A percentile compares a stretch with the other conserved stretches of the same genome.
Conservation (phyloP, 1,140 invertebrate genomes). For the Drosophila willistoni region DNA sequence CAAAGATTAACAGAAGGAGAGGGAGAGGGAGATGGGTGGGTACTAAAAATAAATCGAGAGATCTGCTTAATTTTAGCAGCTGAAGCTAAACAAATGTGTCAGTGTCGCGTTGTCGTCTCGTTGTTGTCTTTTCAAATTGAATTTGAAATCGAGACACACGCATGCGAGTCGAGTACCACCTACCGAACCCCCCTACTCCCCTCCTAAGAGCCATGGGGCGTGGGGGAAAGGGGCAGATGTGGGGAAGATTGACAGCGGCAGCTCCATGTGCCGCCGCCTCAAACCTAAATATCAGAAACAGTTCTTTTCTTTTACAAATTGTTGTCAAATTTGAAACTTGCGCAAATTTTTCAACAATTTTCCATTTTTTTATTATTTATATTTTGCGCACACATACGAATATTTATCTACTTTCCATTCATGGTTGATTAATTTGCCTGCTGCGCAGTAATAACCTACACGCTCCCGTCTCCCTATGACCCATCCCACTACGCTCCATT, state of each 20-base stretch:
- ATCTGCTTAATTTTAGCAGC: slow-evolving; percentile 47
- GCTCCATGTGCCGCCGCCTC: slow-evolving; percentile 11
- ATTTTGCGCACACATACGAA: slow-evolving; percentile 17
- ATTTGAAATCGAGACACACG: slow-evolving; percentile 77
- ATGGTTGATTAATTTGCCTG: slow-evolving; percentile 77
- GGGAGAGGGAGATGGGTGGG: background rate
- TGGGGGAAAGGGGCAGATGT: background rate
- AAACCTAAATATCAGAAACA: background rate
- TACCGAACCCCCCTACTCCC: background rate
- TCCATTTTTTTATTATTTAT: slow-evolving; percentile 33
- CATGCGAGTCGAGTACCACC: slow-evolving; percentile 31
- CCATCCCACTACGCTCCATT: background rate
- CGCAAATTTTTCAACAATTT: slow-evolving; percentile 46
- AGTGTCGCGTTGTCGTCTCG: slow-evolving; percentile 17
- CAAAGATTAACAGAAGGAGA: background rate
- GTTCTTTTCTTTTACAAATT: slow-evolving; percentile 9
- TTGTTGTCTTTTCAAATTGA: slow-evolving; percentile 45
- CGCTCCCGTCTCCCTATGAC: slow-evolving; percentile 3
- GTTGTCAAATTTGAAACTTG: slow-evolving; percentile 54
- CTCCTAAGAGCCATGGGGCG: background rate
- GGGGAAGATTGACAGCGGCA: slow-evolving; percentile 57
- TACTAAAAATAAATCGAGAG: slow-evolving; percentile 15
- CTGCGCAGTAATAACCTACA: slow-evolving; percentile 68
- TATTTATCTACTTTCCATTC: slow-evolving; percentile 27
- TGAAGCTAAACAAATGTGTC: slow-evolving; percentile 51